Conservation (phyloP, 2,113 vertebrate genomes). For the Verasper variegatus region DNA sequence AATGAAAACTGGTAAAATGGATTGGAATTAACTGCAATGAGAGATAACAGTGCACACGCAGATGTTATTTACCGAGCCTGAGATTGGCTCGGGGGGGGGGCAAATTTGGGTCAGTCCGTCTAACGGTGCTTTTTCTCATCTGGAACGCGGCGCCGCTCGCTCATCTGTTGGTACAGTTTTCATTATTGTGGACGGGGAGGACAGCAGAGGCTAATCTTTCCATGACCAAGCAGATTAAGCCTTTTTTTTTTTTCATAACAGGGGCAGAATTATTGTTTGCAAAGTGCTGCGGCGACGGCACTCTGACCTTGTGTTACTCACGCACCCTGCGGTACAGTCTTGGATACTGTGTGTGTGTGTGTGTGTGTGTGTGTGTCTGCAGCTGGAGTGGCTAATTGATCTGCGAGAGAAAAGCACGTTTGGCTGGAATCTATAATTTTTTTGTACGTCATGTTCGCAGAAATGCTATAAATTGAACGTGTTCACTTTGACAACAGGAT, state of each 20-base stretch:
- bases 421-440: slow-evolving; percentile 3
- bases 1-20: not conserved
- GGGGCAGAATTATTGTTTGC: slow-evolving; percentile 59
- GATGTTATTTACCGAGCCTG: slow-evolving; percentile 11
- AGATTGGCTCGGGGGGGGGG: slow-evolving; percentile 31
- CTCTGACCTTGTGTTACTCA: slow-evolving; percentile 55
- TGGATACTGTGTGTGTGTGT: not conserved
- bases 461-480: slow-evolving; percentile 16
- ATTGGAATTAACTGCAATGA: not conserved
- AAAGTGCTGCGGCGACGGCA: slow-evolving; percentile 34
- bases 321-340: slow-evolving; percentile 12
- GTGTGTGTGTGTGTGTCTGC: slow-evolving; percentile 20
- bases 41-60: not conserved
- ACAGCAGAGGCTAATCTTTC: slow-evolving; percentile 61
- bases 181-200: slow-evolving; percentile 37
- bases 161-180: slow-evolving; percentile 38
- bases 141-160: slow-evolving; percentile 3
- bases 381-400: slow-evolving; percentile 43
- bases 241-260: slow-evolving; percentile 27
- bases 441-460: not conserved
- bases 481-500: slow-evolving; percentile 3
- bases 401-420: slow-evolving; percentile 19
- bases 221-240: slow-evolving; percentile 61
- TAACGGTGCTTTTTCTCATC: slow-evolving; percentile 34
- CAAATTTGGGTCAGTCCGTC: slow-evolving; percentile 41